Percentiles rank a stretch among this genome's conserved stretches.
phyloP scores from a whole-genome alignment of 2,888 invertebrate genomes.

The Penaeus monodon region DNA sequence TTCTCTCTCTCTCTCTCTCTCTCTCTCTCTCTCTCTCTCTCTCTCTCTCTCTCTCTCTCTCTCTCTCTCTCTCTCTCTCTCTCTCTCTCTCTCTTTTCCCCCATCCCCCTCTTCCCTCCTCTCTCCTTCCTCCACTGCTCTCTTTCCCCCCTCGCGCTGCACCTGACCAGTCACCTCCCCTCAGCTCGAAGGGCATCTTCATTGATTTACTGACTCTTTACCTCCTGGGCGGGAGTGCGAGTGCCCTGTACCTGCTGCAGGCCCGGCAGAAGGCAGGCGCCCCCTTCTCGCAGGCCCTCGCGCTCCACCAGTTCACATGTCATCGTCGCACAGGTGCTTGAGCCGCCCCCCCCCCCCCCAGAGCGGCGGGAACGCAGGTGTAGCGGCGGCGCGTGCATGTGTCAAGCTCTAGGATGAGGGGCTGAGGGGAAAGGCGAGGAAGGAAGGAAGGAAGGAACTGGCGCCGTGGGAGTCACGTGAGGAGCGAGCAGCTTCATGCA shows the following conservation, averaged over 20 bases:
- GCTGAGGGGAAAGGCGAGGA: neutral
- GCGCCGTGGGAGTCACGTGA: neutral
- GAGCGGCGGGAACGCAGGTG: neutral
- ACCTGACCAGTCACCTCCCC: neutral
- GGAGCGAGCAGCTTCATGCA: neutral
- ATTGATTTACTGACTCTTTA: too few species aligned
- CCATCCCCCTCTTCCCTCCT: neutral
- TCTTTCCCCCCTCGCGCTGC: neutral
- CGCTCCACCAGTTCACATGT: too few species aligned
- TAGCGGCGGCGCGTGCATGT: neutral
- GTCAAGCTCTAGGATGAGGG: neutral
- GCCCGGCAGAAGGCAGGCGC: too few species aligned
- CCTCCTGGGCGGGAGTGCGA: too few species aligned
- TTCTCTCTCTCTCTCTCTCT: neutral
- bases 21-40: constrained; percentile 1
- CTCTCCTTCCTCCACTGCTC: neutral
- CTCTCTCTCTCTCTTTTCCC: neutral
- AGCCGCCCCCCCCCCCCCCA: too few species aligned
- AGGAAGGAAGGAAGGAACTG: neutral
- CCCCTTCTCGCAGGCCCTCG: too few species aligned
- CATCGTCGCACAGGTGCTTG: too few species aligned
- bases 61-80: neutral
- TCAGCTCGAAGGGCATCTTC: neutral
- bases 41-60: constrained; percentile 24
- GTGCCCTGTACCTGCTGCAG: too few species aligned